Conservation (phyloP, 2,888 invertebrate species). For the Stenolophus ochropezus region DNA sequence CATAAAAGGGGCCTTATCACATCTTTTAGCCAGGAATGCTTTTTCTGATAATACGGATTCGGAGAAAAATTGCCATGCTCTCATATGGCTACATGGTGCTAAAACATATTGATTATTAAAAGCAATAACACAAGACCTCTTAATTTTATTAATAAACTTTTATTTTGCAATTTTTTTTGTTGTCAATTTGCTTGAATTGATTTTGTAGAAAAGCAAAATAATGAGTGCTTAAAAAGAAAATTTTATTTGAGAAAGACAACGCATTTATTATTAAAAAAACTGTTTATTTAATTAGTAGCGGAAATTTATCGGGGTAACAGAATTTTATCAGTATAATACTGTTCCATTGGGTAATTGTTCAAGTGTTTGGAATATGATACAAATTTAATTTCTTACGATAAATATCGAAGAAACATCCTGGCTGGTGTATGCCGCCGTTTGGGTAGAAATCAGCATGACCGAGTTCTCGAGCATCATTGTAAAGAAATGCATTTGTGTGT, state of each 20-base stretch:
- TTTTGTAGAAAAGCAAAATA: too few relatives aligned
- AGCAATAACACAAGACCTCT: not conserved
- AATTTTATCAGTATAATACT: too few relatives aligned
- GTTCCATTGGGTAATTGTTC: too few relatives aligned
- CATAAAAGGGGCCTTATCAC: not conserved
- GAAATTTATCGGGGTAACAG: too few relatives aligned
- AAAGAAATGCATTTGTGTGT: not conserved
- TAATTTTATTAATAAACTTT: too few relatives aligned
- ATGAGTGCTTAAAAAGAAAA: too few relatives aligned
- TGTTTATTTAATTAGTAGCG: too few relatives aligned
- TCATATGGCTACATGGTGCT: conserved; percentile 9
- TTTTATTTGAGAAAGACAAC: too few relatives aligned
- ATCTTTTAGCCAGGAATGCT: not conserved
- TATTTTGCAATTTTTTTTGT: not conserved
- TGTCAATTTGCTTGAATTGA: too few relatives aligned
- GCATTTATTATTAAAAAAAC: too few relatives aligned
- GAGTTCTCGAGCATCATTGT: not conserved
- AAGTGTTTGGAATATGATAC: not conserved
- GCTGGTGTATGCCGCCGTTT: not conserved
- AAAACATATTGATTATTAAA: not conserved
- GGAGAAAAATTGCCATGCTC: not conserved
- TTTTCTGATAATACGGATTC: not conserved
- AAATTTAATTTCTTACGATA: not conserved
- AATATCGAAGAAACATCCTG: conserved; percentile 1
- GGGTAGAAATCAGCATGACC: conserved; percentile 3